Evolutionary conservation across 2,113 vertebrate genomes (phyloP).

Genomic region (Colius striatus): DNA sequence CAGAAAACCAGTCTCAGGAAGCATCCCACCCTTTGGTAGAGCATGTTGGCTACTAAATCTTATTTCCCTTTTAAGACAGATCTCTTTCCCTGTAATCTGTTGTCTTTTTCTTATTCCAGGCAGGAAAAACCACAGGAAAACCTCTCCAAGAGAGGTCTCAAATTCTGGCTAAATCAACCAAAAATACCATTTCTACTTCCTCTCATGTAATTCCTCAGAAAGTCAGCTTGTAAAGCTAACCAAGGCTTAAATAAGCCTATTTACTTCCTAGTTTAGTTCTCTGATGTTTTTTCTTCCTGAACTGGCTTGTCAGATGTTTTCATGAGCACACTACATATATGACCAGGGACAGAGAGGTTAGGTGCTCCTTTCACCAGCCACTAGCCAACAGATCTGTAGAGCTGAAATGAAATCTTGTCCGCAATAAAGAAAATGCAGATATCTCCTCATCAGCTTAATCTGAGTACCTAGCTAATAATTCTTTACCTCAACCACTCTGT

Average conservation of each 20-base stretch:
- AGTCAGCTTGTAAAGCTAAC: not conserved
- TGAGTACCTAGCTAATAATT: not conserved
- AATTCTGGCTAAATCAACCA: not conserved
- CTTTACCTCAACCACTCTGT: not conserved
- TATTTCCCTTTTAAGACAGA: not conserved
- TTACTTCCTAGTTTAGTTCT: not conserved
- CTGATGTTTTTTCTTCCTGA: not conserved
- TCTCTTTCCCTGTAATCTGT: not conserved
- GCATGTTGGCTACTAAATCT: not conserved
- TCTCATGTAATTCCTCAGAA: not conserved
- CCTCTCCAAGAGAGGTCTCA: not conserved
- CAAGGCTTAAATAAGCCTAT: not conserved
- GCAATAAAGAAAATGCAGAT: not conserved
- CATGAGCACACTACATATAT: accelerated
- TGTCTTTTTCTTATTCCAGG: not conserved
- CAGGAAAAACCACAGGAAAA: no score
- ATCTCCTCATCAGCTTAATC: not conserved
- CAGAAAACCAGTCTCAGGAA: not conserved
- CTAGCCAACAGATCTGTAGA: not conserved
- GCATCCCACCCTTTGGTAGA: not conserved
- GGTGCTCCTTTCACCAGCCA: not conserved
- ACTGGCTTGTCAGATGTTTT: not conserved
- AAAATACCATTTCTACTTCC: not conserved
- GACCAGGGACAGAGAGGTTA: not conserved
- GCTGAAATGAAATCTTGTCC: not conserved